Conservation (phyloP, 2,888 invertebrate species). For the Ethmia dodecea region DNA sequence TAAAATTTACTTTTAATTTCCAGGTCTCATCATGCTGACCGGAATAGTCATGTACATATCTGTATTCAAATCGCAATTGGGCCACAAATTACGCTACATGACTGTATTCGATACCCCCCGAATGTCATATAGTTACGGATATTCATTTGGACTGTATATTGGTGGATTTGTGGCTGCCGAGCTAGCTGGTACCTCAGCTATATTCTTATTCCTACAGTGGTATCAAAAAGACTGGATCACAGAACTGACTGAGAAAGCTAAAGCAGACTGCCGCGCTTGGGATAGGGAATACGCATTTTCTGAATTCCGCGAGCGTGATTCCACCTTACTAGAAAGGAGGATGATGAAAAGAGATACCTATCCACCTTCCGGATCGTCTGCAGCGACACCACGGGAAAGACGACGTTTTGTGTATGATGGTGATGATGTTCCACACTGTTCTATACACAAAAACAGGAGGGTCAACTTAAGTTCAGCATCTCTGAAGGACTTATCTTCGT, state of each 20-base stretch:
- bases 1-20: conserved; percentile 40
- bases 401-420: conserved; percentile 82
- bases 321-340: conserved; percentile 57
- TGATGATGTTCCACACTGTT: conserved; percentile 74
- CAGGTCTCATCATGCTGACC: conserved; percentile 92
- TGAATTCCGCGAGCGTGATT: conserved; percentile 65
- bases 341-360: conserved; percentile 70
- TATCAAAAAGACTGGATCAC: conserved; percentile 82
- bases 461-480: conserved; percentile 75
- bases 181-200: conserved; percentile 90
- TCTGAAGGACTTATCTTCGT: conserved; percentile 75
- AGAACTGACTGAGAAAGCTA: conserved; percentile 67
- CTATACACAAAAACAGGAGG: conserved; percentile 75
- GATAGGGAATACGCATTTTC: conserved; percentile 72
- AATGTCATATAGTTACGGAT: conserved; percentile 92
- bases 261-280: conserved; percentile 68
- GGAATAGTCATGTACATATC: conserved; percentile 96
- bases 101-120: conserved; percentile 87
- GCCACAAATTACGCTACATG: conserved; percentile 89
- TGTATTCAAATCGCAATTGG: conserved; percentile 93
- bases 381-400: conserved; percentile 70
- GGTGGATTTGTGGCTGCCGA: conserved; percentile 91
- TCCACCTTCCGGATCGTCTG: conserved; percentile 58
- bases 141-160: conserved; percentile 91
- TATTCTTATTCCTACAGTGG: conserved; percentile 91